Percentiles rank a stretch among this genome's conserved stretches.
Conservation (phyloP, 2,797 vertebrate species). For the Semotilus atromaculatus region DNA sequence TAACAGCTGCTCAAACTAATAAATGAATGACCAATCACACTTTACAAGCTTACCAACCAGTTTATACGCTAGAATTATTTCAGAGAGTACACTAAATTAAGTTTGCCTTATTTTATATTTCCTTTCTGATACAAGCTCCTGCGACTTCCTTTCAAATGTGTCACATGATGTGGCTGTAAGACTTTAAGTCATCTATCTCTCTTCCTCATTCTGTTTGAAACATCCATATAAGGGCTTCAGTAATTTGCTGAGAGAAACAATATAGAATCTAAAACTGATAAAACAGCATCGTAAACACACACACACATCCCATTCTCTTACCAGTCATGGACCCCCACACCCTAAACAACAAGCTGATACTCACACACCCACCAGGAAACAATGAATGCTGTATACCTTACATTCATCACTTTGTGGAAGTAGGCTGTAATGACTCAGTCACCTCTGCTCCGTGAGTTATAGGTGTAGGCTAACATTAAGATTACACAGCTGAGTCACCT, state of each 20-base stretch:
- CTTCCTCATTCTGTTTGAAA: constrained; percentile 63
- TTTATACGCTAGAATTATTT: neutral
- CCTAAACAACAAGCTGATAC: constrained; percentile 18
- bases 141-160: constrained; percentile 68
- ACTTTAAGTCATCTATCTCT: constrained; percentile 58
- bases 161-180: constrained; percentile 56
- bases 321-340: constrained; percentile 12
- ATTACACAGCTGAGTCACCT: constrained; percentile 10
- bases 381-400: neutral
- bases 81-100: neutral
- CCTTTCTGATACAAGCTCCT: constrained; percentile 36
- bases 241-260: constrained; percentile 40
- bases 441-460: constrained; percentile 1
- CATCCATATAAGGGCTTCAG: constrained; percentile 75
- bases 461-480: neutral
- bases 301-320: neutral
- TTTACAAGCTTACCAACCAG: constrained; percentile 3
- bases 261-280: constrained; percentile 43
- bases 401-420: constrained; percentile 18
- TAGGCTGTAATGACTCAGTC: constrained; percentile 28
- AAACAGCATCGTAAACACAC: constrained; percentile 40
- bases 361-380: constrained; percentile 9
- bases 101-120: constrained; percentile 31
- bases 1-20: constrained; percentile 15
- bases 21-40: neutral